These are phyloP conservation scores for Tipula confusa DNA, from an alignment of 2,888 invertebrate species.

Conservation along the genomic window DNA sequence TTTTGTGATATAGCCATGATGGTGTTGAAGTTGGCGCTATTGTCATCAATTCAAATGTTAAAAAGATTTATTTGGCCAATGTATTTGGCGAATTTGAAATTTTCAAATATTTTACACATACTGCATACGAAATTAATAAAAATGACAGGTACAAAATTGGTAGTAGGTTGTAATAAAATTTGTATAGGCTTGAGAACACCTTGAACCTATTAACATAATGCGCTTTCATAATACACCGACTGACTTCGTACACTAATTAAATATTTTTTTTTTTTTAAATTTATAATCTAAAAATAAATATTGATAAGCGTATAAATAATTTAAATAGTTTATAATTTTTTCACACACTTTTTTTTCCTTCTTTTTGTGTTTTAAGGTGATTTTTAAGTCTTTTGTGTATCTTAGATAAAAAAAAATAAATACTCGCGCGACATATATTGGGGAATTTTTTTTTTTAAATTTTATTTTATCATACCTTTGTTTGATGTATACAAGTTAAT, in stretches of 20 bases:
- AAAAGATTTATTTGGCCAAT: background rate
- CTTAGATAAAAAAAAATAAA: background rate
- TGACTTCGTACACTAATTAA: constrained; percentile 12
- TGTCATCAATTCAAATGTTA: background rate
- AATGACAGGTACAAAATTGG: background rate
- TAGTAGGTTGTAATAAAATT: too few species aligned
- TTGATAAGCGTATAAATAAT: constrained; percentile 25
- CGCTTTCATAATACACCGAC: constrained; percentile 25
- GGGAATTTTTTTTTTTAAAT: background rate
- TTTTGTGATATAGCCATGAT: background rate
- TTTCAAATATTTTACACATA: too few species aligned
- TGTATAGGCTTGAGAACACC: background rate
- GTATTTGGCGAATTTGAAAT: background rate
- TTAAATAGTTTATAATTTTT: constrained; percentile 12
- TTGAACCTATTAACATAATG: background rate
- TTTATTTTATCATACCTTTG: background rate
- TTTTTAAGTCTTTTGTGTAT: background rate
- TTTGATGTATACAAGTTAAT: background rate
- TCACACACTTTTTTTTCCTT: constrained; percentile 4
- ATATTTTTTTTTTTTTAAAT: background rate
- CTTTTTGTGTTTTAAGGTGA: background rate
- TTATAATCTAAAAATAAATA: constrained; percentile 20
- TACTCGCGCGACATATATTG: background rate
- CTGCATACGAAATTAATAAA: too few species aligned
- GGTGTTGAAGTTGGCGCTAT: constrained; percentile 12